Conservation (phyloP, 2,797 vertebrate species). For the Bryconaethiops microstoma region DNA sequence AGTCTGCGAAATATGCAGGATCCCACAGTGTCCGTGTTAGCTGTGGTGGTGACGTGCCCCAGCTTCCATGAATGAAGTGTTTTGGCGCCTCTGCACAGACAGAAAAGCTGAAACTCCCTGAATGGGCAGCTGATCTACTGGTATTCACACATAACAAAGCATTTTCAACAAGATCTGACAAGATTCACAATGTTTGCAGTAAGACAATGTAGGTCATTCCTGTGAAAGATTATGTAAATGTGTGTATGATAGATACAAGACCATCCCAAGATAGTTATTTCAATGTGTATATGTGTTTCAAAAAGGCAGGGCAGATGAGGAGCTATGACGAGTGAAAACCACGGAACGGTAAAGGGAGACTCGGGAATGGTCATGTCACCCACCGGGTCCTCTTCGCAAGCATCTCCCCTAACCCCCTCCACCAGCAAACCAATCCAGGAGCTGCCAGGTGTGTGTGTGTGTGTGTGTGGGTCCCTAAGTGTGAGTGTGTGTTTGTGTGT, state of each 20-base stretch:
- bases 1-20: too few species aligned
- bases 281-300: background rate
- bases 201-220: background rate
- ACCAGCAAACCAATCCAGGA: constrained; percentile 87
- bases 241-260: background rate
- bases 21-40: background rate
- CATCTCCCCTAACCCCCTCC: constrained; percentile 87
- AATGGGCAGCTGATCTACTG: background rate
- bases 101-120: background rate
- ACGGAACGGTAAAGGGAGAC: constrained; percentile 87
- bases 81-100: background rate
- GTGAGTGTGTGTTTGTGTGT: constrained; percentile 40
- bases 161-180: background rate
- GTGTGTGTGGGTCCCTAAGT: too few species aligned
- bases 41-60: background rate
- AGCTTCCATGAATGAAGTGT: background rate
- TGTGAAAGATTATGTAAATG: background rate
- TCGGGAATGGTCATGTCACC: constrained; percentile 86
- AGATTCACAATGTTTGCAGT: background rate
- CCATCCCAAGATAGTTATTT: too few species aligned
- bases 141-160: too few species aligned
- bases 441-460: constrained; percentile 85
- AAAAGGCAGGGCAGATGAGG: constrained; percentile 74
- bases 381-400: constrained; percentile 85
- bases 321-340: constrained; percentile 95